A percentile compares a stretch with the other conserved stretches of the same genome.
Conservation (phyloP, 2,113 vertebrate species). For the Melospiza georgiana region DNA sequence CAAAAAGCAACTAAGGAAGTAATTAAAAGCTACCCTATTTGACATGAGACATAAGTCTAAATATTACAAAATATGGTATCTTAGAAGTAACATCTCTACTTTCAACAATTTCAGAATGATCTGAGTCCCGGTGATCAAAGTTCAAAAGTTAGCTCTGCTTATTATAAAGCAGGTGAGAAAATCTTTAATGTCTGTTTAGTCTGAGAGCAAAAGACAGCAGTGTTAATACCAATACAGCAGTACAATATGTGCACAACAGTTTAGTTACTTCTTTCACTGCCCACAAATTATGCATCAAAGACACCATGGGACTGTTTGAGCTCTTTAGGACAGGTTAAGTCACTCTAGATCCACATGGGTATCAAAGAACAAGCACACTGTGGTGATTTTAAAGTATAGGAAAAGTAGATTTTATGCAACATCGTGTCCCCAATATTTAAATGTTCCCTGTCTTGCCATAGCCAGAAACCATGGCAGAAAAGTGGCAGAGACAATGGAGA, state of each 20-base stretch:
- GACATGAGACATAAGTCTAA: neutral
- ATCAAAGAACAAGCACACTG: neutral
- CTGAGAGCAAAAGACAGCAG: neutral
- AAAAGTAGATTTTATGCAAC: neutral
- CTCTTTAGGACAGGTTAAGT: neutral
- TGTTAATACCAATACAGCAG: neutral
- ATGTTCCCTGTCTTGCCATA: neutral
- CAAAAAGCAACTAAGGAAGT: neutral
- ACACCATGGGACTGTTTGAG: neutral
- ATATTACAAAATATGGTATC: neutral
- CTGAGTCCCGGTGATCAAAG: neutral
- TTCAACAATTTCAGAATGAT: constrained; percentile 18
- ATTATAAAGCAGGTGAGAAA: constrained; percentile 6
- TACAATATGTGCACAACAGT: neutral
- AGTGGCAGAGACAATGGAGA: neutral
- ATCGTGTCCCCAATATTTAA: neutral
- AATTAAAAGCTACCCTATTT: constrained; percentile 9
- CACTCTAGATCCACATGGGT: fast-evolving
- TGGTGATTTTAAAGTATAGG: neutral
- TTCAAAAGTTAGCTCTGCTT: neutral
- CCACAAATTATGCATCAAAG: neutral
- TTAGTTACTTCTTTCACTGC: neutral
- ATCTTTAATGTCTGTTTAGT: constrained; percentile 9
- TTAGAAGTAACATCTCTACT: neutral
- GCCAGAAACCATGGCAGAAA: neutral